Percentiles rank a stretch among this genome's conserved stretches.
Evolutionary conservation across 2,113 vertebrate species (phyloP).

Genomic region (Petroica traversi): DNA sequence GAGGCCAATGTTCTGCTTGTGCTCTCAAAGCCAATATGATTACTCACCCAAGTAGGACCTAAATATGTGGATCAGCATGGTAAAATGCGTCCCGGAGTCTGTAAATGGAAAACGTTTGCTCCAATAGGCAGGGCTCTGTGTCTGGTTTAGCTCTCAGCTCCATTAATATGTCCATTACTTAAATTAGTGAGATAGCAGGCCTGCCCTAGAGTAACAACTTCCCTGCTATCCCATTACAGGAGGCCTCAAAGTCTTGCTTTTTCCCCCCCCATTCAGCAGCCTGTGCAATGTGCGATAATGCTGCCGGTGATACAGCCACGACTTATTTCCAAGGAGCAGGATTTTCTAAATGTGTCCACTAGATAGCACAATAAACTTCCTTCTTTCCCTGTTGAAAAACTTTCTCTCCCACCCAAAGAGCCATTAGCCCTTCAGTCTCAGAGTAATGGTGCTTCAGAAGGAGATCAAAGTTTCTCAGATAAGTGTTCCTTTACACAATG

Average conservation of each 20-base stretch:
- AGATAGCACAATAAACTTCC: constrained; percentile 54
- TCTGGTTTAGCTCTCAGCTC: constrained; percentile 61
- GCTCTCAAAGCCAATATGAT: neutral
- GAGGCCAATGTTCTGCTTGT: neutral
- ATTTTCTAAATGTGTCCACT: constrained; percentile 48
- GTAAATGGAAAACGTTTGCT: constrained; percentile 57
- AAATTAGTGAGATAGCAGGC: constrained; percentile 44
- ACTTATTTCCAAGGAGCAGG: neutral
- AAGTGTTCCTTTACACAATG: constrained; percentile 71
- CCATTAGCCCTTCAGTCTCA: constrained; percentile 35
- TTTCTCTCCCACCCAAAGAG: constrained; percentile 31
- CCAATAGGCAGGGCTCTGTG: neutral
- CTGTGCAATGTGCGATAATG: neutral
- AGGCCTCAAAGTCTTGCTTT: neutral
- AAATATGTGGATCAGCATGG: constrained; percentile 16
- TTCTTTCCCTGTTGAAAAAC: constrained; percentile 20
- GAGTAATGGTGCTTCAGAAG: constrained; percentile 62
- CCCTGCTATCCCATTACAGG: neutral
- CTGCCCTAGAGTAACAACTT: constrained; percentile 27
- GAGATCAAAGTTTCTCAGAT: constrained; percentile 76
- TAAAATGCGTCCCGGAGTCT: neutral
- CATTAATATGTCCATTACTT: constrained; percentile 31
- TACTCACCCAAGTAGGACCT: constrained; percentile 37
- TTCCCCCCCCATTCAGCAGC: neutral
- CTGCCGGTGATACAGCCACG: neutral